phyloP scores from a whole-genome alignment of 2,888 invertebrate species.

The Sericinus montela region DNA sequence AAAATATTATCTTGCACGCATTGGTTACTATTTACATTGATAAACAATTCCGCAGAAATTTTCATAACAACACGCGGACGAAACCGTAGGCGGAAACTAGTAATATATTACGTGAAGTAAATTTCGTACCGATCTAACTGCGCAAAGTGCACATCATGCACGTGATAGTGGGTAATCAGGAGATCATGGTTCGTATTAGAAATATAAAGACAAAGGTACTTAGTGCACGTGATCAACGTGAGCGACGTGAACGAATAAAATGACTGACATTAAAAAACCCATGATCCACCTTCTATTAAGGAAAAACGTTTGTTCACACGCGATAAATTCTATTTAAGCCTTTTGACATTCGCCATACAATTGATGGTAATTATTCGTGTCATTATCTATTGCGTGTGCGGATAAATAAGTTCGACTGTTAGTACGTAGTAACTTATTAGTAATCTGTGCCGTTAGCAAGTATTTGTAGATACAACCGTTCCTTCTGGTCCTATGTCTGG shows the following conservation, averaged over 20 bases:
- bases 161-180: constrained; percentile 40
- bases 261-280: constrained; percentile 44
- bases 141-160: too few species aligned
- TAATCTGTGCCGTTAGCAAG: too few species aligned
- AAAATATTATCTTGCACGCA: too few species aligned
- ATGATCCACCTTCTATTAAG: constrained; percentile 62
- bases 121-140: too few species aligned
- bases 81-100: too few species aligned
- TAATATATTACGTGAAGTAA: too few species aligned
- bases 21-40: too few species aligned
- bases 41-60: too few species aligned
- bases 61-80: too few species aligned
- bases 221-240: constrained; percentile 61
- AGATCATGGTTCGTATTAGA: constrained; percentile 44
- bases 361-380: constrained; percentile 55
- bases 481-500: too few species aligned
- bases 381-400: constrained; percentile 52
- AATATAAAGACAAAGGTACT: constrained; percentile 50
- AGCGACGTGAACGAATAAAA: constrained; percentile 55
- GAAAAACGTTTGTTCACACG: constrained; percentile 69
- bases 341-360: constrained; percentile 68
- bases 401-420: constrained; percentile 31
- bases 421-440: constrained; percentile 20
- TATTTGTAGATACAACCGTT: constrained; percentile 6
- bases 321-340: constrained; percentile 71